Percentiles rank a stretch among this genome's conserved stretches.
phyloP scores from a whole-genome alignment of 1,140 invertebrate species.

The Drosophila bipectinata region DNA sequence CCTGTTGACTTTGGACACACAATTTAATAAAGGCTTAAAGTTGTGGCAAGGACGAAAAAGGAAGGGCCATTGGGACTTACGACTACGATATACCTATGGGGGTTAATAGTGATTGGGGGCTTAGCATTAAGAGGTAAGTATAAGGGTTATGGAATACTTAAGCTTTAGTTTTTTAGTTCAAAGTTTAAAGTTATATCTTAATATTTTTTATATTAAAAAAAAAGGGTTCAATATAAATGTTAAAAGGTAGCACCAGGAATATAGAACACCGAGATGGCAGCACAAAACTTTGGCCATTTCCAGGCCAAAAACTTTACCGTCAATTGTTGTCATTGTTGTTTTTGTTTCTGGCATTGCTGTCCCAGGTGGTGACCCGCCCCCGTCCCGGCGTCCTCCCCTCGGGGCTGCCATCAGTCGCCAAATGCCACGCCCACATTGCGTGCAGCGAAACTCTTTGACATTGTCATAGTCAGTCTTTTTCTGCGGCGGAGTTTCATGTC shows the following conservation, averaged over 20 bases:
- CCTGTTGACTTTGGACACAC: constrained; percentile 52
- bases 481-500: constrained; percentile 35
- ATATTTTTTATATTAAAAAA: no score
- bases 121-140: neutral
- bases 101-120: neutral
- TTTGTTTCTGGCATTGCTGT: constrained; percentile 18
- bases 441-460: constrained; percentile 79
- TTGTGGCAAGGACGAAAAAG: constrained; percentile 36
- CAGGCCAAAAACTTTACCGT: constrained; percentile 70
- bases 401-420: constrained; percentile 14
- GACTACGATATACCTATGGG: neutral
- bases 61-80: neutral
- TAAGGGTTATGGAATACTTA: neutral
- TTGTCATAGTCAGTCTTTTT: constrained; percentile 67
- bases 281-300: constrained; percentile 67
- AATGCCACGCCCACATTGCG: constrained; percentile 73
- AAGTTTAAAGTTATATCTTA: neutral
- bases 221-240: neutral
- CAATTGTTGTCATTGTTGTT: constrained; percentile 31
- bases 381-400: no score
- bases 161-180: neutral
- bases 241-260: constrained; percentile 24
- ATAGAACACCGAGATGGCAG: neutral
- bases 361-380: constrained; percentile 43
- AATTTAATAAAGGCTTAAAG: constrained; percentile 78